These are phyloP conservation scores for Aphidius ervi DNA, from an alignment of 1,140 invertebrate genomes.

Conservation along the genomic window DNA sequence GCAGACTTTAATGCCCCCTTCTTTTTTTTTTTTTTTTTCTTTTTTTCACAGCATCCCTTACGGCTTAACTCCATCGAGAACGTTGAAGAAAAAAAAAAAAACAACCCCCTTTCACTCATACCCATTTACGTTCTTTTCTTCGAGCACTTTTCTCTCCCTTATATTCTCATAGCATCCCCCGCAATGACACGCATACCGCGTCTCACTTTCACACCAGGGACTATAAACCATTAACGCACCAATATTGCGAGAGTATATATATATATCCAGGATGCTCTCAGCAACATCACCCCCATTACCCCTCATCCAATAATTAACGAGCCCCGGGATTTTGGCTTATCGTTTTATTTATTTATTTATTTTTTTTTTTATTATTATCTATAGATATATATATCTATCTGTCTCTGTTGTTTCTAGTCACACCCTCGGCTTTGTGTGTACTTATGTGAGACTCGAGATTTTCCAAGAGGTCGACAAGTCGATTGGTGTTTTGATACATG, in stretches of 20 bases:
- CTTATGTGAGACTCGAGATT: slow-evolving; percentile 4
- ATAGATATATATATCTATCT: no score
- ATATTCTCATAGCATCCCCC: slow-evolving; percentile 21
- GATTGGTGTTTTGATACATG: slow-evolving; percentile 11
- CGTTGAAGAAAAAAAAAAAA: slow-evolving; percentile 5
- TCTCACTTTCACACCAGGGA: slow-evolving; percentile 50
- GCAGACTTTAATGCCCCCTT: slow-evolving; percentile 44
- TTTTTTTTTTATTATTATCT: no score
- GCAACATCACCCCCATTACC: slow-evolving; percentile 15
- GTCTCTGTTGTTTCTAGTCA: no score
- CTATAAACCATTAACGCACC: slow-evolving; percentile 49
- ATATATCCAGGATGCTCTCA: slow-evolving; percentile 29
- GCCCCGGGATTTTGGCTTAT: slow-evolving; percentile 23
- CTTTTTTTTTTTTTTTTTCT: slow-evolving; percentile 21
- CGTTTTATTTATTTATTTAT: slow-evolving; percentile 4
- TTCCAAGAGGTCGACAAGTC: slow-evolving; percentile 21
- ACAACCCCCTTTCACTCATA: slow-evolving; percentile 21
- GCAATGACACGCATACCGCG: slow-evolving; percentile 46
- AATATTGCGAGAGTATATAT: slow-evolving; percentile 24
- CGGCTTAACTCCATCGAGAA: slow-evolving; percentile 40
- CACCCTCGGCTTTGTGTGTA: neutral
- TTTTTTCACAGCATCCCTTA: slow-evolving; percentile 53
- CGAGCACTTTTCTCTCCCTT: slow-evolving; percentile 26
- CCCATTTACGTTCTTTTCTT: slow-evolving; percentile 26
- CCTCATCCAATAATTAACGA: slow-evolving; percentile 28